These are phyloP conservation scores for Sinohyriopsis cumingii DNA, from an alignment of 2,888 invertebrate species.

Conservation along the genomic window DNA sequence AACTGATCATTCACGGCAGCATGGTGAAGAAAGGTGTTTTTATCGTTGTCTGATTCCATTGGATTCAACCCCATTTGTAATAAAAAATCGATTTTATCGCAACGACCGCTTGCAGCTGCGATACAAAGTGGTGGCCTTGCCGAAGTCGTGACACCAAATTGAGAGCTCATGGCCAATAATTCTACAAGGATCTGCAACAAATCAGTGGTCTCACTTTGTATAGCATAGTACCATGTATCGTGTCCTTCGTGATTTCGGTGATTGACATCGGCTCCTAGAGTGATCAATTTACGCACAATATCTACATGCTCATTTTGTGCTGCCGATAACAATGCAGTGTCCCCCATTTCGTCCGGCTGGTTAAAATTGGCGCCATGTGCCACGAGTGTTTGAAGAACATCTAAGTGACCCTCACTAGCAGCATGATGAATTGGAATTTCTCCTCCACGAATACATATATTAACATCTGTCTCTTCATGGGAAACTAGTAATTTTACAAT, in stretches of 20 bases:
- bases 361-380: slow-evolving; percentile 60
- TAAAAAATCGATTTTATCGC: slow-evolving; percentile 51
- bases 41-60: slow-evolving; percentile 45
- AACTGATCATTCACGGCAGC: slow-evolving; percentile 58
- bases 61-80: slow-evolving; percentile 52
- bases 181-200: slow-evolving; percentile 38
- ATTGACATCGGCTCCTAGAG: slow-evolving; percentile 41
- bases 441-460: slow-evolving; percentile 55
- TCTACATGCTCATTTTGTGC: slow-evolving; percentile 53
- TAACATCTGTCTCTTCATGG: slow-evolving; percentile 53
- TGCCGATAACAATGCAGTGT: slow-evolving; percentile 63
- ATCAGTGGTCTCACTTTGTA: slow-evolving; percentile 42
- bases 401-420: slow-evolving; percentile 63
- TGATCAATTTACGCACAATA: slow-evolving; percentile 48
- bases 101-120: slow-evolving; percentile 50
- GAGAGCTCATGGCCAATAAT: not conserved
- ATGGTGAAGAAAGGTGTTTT: slow-evolving; percentile 61
- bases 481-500: slow-evolving; percentile 32
- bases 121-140: slow-evolving; percentile 54
- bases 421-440: slow-evolving; percentile 69
- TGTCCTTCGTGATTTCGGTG: slow-evolving; percentile 57
- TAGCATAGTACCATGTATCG: slow-evolving; percentile 61
- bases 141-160: not conserved
- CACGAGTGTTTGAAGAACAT: slow-evolving; percentile 55
- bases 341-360: slow-evolving; percentile 58